A percentile compares a stretch with the other conserved stretches of the same genome.
Conservation (phyloP, 2,888 invertebrate genomes). For the Diarsia brunnea region DNA sequence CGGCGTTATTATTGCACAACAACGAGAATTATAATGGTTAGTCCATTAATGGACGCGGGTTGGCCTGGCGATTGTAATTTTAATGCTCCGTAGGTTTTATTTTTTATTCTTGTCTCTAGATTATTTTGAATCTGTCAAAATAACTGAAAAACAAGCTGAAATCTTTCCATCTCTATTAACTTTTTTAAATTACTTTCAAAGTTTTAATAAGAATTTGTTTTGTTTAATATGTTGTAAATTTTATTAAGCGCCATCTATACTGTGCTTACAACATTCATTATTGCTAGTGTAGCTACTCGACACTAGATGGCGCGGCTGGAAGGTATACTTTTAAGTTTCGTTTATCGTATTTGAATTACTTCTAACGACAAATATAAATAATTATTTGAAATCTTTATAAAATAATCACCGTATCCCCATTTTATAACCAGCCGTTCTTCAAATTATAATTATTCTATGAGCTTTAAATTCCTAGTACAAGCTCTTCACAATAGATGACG, state of each 20-base stretch:
- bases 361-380: no score
- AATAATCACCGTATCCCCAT: neutral
- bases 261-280: fast-evolving
- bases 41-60: conserved; percentile 51
- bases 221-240: neutral
- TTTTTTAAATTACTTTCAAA: no score
- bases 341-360: neutral
- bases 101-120: neutral
- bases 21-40: conserved; percentile 61
- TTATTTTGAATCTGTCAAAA: no score
- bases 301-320: conserved; percentile 36
- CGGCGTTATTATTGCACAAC: conserved; percentile 56
- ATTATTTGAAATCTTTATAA: fast-evolving
- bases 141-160: neutral
- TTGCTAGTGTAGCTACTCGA: conserved; percentile 35
- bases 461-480: neutral
- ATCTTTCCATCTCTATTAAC: neutral
- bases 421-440: neutral
- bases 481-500: conserved; percentile 27
- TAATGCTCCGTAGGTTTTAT: neutral
- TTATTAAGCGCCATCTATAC: conserved; percentile 45
- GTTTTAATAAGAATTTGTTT: neutral
- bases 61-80: conserved; percentile 19
- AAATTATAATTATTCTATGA: neutral
- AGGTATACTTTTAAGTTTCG: fast-evolving